A percentile compares a stretch with the other conserved stretches of the same genome.
Conservation (phyloP, 2,888 invertebrate genomes). For the Xestobium rufovillosum region DNA sequence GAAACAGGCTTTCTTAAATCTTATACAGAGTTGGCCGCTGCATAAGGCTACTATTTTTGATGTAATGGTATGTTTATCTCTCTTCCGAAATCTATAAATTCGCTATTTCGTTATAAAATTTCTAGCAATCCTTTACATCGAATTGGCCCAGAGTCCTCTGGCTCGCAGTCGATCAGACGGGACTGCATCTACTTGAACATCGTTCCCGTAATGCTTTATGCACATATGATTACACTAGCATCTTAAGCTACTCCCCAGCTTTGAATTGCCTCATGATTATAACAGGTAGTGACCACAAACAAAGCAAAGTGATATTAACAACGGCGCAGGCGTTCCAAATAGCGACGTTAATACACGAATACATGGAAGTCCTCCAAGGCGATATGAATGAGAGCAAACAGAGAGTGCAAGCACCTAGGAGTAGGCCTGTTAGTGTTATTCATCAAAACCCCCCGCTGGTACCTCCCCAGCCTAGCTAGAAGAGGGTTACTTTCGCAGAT, state of each 20-base stretch:
- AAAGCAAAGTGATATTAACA: constrained; percentile 88
- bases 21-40: constrained; percentile 89
- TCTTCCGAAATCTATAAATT: neutral
- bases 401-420: constrained; percentile 31
- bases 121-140: constrained; percentile 89
- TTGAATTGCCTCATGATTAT: constrained; percentile 90
- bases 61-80: constrained; percentile 62
- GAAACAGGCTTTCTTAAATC: constrained; percentile 85
- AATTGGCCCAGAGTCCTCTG: constrained; percentile 91
- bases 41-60: constrained; percentile 91
- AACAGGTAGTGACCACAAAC: constrained; percentile 82
- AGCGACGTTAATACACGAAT: constrained; percentile 85
- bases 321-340: constrained; percentile 92
- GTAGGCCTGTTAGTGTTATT: constrained; percentile 45
- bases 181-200: constrained; percentile 83
- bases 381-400: constrained; percentile 33
- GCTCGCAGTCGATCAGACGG: constrained; percentile 88
- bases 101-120: neutral
- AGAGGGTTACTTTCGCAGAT: constrained; percentile 44
- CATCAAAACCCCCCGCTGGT: constrained; percentile 49
- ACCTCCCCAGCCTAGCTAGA: constrained; percentile 53
- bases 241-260: constrained; percentile 86
- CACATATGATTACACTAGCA: constrained; percentile 84
- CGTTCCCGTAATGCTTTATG: constrained; percentile 81
- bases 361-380: constrained; percentile 55